A percentile compares a stretch with the other conserved stretches of the same genome.
Evolutionary conservation across 2,113 vertebrate species (phyloP).

Genomic region (Mobula hypostoma): DNA sequence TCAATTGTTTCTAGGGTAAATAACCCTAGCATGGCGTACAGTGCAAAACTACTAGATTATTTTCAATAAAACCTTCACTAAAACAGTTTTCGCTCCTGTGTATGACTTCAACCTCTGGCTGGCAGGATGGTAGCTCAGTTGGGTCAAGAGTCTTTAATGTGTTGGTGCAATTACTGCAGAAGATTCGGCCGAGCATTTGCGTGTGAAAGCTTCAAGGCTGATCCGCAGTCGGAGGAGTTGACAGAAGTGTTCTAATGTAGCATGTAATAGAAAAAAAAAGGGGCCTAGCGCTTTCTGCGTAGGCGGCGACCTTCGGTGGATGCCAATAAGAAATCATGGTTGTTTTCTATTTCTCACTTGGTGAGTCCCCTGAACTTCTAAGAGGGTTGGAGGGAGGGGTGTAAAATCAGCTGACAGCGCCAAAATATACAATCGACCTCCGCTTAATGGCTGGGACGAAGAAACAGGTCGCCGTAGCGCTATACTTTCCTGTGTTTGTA

Average conservation of each 20-base stretch:
- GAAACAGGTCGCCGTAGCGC: conserved; percentile 25
- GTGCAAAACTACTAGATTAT: not conserved
- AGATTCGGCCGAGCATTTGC: conserved; percentile 20
- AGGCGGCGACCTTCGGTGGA: conserved; percentile 27
- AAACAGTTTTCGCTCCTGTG: not conserved
- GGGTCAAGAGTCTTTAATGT: conserved; percentile 25
- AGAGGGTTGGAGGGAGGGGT: not conserved
- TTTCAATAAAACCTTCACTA: not conserved
- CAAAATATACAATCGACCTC: not conserved
- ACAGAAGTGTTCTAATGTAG: conserved; percentile 32
- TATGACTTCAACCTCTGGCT: not conserved
- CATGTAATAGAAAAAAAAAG: conserved; percentile 28
- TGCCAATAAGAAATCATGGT: conserved; percentile 32
- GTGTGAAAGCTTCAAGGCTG: conserved; percentile 29
- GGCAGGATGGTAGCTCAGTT: not conserved
- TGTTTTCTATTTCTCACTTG: conserved; percentile 30
- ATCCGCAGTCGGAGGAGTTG: not conserved
- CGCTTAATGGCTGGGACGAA: conserved; percentile 10
- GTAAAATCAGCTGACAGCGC: conserved; percentile 15
- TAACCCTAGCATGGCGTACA: not conserved
- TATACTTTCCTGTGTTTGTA: not conserved
- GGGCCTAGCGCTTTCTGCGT: conserved; percentile 1
- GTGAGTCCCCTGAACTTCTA: conserved; percentile 22
- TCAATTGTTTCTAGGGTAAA: not conserved
- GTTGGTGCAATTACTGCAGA: conserved; percentile 17